Conservation (phyloP, 2,797 vertebrate species). For the Neopelma chrysocephalum region DNA sequence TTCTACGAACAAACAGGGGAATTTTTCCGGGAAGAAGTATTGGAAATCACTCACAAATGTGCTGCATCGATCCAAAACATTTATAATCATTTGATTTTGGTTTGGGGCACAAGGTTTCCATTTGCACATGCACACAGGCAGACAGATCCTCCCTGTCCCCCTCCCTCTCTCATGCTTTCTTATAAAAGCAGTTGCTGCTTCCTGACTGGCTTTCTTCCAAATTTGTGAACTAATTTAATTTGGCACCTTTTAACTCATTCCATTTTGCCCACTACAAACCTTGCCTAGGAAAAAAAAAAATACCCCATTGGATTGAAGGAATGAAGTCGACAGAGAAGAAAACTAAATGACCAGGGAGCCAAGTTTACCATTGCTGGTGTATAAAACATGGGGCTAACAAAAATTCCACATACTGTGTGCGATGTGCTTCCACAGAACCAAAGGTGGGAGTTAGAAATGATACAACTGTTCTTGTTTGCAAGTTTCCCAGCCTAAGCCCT, state of each 20-base stretch:
- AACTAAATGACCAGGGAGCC: neutral
- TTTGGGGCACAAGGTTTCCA: neutral
- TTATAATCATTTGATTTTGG: neutral
- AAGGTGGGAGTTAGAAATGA: neutral
- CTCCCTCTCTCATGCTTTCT: neutral
- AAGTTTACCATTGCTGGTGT: accelerated
- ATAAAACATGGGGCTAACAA: neutral
- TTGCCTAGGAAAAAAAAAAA: accelerated
- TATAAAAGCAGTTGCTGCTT: slow-evolving; percentile 11
- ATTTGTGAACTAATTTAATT: slow-evolving; percentile 38
- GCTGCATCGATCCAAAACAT: neutral
- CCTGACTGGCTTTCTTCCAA: slow-evolving; percentile 24
- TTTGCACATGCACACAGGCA: neutral
- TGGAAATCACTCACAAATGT: neutral
- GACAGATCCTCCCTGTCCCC: neutral
- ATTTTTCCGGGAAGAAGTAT: neutral
- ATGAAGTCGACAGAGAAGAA: neutral
- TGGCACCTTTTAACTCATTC: slow-evolving; percentile 24
- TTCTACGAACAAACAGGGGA: neutral
- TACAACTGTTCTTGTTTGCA: neutral
- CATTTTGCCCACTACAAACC: neutral
- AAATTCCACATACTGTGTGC: accelerated
- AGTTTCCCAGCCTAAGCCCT: neutral
- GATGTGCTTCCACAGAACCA: accelerated
- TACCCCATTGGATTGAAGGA: neutral